Percentiles rank a stretch among this genome's conserved stretches.
Conservation (phyloP, 1,140 invertebrate genomes). For the Ips nitidus region DNA sequence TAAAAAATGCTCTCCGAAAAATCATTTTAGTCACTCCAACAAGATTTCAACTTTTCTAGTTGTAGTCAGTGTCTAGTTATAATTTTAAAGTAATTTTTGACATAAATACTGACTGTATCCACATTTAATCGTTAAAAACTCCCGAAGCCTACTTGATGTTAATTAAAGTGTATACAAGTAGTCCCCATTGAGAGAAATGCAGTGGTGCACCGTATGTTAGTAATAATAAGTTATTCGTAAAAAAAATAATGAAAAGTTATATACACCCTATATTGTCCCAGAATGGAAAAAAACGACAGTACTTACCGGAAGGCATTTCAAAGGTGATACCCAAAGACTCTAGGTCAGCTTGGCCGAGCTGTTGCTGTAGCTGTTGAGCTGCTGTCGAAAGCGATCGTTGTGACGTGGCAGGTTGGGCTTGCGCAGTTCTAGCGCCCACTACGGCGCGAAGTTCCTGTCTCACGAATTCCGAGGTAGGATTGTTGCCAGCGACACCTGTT, state of each 20-base stretch:
- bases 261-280: too few species aligned
- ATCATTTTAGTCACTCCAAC: neutral
- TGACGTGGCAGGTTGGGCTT: slow-evolving; percentile 48
- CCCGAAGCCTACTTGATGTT: too few species aligned
- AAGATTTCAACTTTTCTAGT: neutral
- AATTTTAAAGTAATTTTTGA: too few species aligned
- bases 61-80: too few species aligned
- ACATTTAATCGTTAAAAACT: too few species aligned
- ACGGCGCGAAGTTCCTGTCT: slow-evolving; percentile 85
- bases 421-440: slow-evolving; percentile 76
- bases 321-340: slow-evolving; percentile 69
- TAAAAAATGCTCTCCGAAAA: neutral
- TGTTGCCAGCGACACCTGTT: slow-evolving; percentile 46
- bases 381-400: slow-evolving; percentile 35
- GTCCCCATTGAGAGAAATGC: too few species aligned
- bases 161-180: too few species aligned
- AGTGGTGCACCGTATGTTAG: too few species aligned
- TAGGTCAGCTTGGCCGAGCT: slow-evolving; percentile 57
- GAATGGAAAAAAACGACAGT: too few species aligned
- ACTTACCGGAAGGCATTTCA: slow-evolving; percentile 58
- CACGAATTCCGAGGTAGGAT: slow-evolving; percentile 76
- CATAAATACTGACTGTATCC: too few species aligned
- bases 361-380: slow-evolving; percentile 40
- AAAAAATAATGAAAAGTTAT: too few species aligned
- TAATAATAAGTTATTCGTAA: too few species aligned